These are phyloP conservation scores for Rhipidura dahli DNA, from an alignment of 2,113 vertebrate genomes.

Conservation along the genomic window DNA sequence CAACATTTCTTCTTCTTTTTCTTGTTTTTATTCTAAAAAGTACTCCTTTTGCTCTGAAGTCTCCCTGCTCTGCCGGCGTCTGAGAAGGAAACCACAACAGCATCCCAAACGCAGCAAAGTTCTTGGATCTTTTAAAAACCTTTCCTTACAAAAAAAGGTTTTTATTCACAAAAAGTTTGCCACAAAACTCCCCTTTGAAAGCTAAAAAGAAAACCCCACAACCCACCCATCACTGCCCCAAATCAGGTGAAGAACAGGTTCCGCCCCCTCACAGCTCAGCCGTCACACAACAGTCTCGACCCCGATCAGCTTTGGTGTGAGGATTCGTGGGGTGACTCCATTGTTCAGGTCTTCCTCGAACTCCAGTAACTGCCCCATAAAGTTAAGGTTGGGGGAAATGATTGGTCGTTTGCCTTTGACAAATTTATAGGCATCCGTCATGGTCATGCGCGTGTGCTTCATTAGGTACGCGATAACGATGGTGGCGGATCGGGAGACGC, in stretches of 20 bases:
- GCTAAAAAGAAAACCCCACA: conserved; percentile 29
- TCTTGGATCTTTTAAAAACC: conserved; percentile 62
- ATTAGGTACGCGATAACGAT: conserved; percentile 98
- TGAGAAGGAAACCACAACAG: conserved; percentile 37
- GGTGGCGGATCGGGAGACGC: conserved; percentile 96
- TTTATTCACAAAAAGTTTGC: conserved; percentile 57
- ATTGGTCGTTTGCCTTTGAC: conserved; percentile 97
- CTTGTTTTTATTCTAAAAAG: conserved; percentile 21
- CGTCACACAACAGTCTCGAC: conserved; percentile 90
- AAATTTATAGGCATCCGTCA: conserved; percentile 98
- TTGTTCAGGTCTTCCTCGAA: conserved; percentile 98
- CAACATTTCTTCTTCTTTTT: background rate
- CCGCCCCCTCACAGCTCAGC: background rate
- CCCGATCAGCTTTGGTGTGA: conserved; percentile 92
- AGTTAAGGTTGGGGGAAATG: conserved; percentile 99
- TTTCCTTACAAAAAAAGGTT: conserved; percentile 51
- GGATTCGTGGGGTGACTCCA: conserved; percentile 93
- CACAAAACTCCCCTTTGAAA: conserved; percentile 26
- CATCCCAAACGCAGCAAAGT: conserved; percentile 38
- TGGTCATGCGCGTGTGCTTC: conserved; percentile 99
- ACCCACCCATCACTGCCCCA: background rate
- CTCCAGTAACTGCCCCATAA: conserved; percentile 98
- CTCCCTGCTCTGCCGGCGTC: background rate
- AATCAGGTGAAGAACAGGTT: background rate
- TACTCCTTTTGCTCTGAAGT: conserved; percentile 13